Percentiles rank a stretch among this genome's conserved stretches.
Evolutionary conservation across 2,888 invertebrate species (phyloP).

Genomic region (Melolontha melolontha): DNA sequence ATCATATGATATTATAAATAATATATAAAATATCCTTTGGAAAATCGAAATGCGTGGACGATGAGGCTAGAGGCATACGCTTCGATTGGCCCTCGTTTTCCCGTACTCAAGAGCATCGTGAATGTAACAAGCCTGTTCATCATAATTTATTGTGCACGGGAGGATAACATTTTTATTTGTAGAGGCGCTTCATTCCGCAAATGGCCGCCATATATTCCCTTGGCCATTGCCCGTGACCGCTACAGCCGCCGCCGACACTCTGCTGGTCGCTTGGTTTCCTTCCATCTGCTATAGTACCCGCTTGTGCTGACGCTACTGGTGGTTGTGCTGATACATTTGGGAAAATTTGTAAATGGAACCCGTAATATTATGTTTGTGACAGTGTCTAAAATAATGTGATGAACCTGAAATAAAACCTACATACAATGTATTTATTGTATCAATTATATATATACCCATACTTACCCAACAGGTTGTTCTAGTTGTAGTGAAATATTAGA

Average conservation of each 20-base stretch:
- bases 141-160: conserved; percentile 60
- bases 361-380: too few species aligned
- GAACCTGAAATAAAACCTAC: too few species aligned
- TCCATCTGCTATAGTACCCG: neutral
- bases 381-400: too few species aligned
- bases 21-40: conserved; percentile 38
- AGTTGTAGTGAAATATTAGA: too few species aligned
- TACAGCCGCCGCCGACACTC: conserved; percentile 50
- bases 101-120: conserved; percentile 46
- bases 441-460: too few species aligned
- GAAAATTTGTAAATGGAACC: too few species aligned
- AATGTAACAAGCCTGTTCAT: conserved; percentile 60
- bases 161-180: conserved; percentile 63
- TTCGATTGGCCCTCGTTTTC: conserved; percentile 42
- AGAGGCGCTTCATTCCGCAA: conserved; percentile 60
- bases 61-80: neutral
- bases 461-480: too few species aligned
- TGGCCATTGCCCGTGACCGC: conserved; percentile 42
- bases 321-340: neutral
- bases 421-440: too few species aligned
- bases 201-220: conserved; percentile 59
- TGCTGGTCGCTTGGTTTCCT: neutral
- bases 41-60: conserved; percentile 45
- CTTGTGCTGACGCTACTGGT: neutral
- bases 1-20: conserved; percentile 42